Base-by-base conservation (phyloP, 23 tunicate genomes). In the Pegea sp. region DNA sequence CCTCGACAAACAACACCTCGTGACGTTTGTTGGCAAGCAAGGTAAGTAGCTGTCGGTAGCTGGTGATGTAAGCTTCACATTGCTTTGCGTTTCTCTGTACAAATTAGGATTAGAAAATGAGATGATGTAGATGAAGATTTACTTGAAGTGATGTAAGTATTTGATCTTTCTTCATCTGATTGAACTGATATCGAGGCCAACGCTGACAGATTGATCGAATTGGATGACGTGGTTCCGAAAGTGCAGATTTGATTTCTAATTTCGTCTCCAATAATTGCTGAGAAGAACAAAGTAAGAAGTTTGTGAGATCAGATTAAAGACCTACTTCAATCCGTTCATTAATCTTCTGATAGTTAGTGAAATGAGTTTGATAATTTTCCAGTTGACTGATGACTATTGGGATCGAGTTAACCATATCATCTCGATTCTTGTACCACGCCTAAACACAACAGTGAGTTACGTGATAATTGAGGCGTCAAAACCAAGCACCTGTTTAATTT, bases 381-480 rank as follows among this genome's bases (percentile, higher is more conserved):
- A 84, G 71, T 53, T 84, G 64, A 13, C 74, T 73, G 44, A 84
- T 63, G 28, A 72, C 33, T 19, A 32, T 44, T 27, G 84, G 75
- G 25, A 84, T 57, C 19, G 64, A 63, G 44, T 73, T 68, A 48
- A 69, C 33, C 95, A 84, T 73, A 32, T 84, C 95, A 29, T 84
- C 95, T 0, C 95, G 54, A 57, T 84, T 84, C 23, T 69, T 78
- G 31, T 69, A 74, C 95, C 95, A 84, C 30, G 78, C 84, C 95
- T 84, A 68, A 20, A 59, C 22, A 38, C 11, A 38, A 38, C 46
- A 38, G 16, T 8, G 16, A 8, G 13, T 38, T 8, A 8, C 46
- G 11, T 38, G 46, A 19, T 51, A 51, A 11, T 11, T 7, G n/a
- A 51, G 16, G 8, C 21, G 8, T 7, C 16, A 22, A 7, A 20